Conservation (phyloP, 2,888 invertebrate genomes). For the Drosophila prostipennis region DNA sequence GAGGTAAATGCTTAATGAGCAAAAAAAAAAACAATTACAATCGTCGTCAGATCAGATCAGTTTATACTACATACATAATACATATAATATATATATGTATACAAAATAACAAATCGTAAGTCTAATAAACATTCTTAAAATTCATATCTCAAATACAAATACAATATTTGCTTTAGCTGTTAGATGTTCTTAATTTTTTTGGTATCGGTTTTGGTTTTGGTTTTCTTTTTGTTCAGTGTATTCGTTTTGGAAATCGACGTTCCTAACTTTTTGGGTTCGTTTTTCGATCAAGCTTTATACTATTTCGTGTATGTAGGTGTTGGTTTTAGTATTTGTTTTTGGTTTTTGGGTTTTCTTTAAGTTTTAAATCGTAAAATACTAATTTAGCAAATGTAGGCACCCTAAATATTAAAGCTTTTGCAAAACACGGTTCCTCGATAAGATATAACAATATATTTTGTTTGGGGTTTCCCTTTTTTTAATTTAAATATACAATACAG, state of each 20-base stretch:
- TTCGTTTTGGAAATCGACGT: slow-evolving; percentile 5
- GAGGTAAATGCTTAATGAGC: slow-evolving; percentile 78
- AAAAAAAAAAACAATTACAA: slow-evolving; percentile 61
- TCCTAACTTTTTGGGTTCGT: slow-evolving; percentile 14
- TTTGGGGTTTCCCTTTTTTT: slow-evolving; percentile 23
- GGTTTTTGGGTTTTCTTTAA: slow-evolving; percentile 6
- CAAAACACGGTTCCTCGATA: slow-evolving; percentile 83
- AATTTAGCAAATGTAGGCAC: slow-evolving; percentile 85
- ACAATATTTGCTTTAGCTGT: slow-evolving; percentile 50
- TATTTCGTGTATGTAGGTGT: slow-evolving; percentile 34
- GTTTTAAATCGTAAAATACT: slow-evolving; percentile 81
- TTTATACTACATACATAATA: slow-evolving; percentile 67
- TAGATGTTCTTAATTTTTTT: slow-evolving; percentile 18
- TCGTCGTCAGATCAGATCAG: slow-evolving; percentile 54
- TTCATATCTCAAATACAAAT: slow-evolving; percentile 72
- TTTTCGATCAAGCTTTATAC: slow-evolving; percentile 31
- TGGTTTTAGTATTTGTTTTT: slow-evolving; percentile 35
- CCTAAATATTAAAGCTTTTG: slow-evolving; percentile 85
- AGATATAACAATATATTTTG: slow-evolving; percentile 71
- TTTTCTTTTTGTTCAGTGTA: slow-evolving; percentile 5
- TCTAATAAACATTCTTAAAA: slow-evolving; percentile 80
- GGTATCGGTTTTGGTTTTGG: not conserved
- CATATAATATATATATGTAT: slow-evolving; percentile 62
- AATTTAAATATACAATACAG: slow-evolving; percentile 76
- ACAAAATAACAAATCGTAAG: slow-evolving; percentile 78